phyloP scores from a whole-genome alignment of 1,140 invertebrate genomes.

The Camponotus floridanus region DNA sequence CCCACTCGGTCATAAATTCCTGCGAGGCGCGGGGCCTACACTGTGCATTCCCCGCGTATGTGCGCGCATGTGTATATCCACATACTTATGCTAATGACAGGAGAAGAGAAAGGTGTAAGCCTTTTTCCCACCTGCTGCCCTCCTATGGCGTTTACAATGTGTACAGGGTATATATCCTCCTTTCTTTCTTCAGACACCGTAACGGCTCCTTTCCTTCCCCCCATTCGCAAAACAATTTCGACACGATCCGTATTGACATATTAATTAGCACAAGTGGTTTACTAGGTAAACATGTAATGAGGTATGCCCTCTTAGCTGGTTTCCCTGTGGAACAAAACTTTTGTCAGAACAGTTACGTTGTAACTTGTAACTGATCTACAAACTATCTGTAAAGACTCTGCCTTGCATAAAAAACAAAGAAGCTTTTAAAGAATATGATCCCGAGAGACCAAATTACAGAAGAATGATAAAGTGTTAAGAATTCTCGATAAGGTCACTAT shows the following conservation, averaged over 20 bases:
- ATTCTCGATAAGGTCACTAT: too few species aligned
- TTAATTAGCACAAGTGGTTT: constrained; percentile 53
- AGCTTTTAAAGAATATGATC: background rate
- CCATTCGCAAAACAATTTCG: constrained; percentile 52
- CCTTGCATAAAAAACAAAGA: background rate
- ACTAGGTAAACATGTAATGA: background rate
- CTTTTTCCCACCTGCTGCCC: constrained; percentile 82
- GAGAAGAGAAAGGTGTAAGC: constrained; percentile 80
- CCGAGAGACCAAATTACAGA: background rate
- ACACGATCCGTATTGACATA: constrained; percentile 56
- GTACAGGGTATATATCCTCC: constrained; percentile 5
- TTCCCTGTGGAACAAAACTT: background rate
- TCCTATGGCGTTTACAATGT: constrained; percentile 63
- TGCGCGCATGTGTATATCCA: constrained; percentile 74
- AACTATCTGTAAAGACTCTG: background rate
- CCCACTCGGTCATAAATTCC: constrained; percentile 79
- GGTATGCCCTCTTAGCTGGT: background rate
- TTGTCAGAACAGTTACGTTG: background rate
- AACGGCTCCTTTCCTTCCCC: constrained; percentile 22
- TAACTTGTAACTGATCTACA: constrained; percentile 3
- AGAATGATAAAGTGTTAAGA: background rate
- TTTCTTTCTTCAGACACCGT: constrained; percentile 1
- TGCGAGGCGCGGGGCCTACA: constrained; percentile 68
- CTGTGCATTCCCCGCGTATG: constrained; percentile 64
- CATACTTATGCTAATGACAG: constrained; percentile 85